Evolutionary conservation across 1,140 invertebrate genomes (phyloP), one percentile per base, ranked within the genome.

Genomic region (Centruroides sculpturatus): DNA sequence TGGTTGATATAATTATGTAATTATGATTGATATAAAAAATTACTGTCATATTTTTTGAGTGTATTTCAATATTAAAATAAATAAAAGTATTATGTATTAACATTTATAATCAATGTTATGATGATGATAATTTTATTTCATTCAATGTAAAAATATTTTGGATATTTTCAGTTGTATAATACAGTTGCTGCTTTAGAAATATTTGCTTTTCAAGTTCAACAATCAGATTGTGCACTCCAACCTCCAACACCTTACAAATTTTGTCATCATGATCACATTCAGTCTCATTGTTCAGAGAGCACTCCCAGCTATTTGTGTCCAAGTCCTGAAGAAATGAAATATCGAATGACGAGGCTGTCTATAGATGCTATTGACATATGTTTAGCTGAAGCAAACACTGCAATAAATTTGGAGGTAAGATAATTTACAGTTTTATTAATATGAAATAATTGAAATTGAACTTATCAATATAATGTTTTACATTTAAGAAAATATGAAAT

Each of bases 361-460:
- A 78, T 99, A 35, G 95, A 99, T 76, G 83, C 86, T 0, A 77
- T 98, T 5, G 91, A 96, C 75, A 76, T 98, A 5, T 91, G 90
- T 75, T 72, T 98, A 5, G 85, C 93, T 47, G 94, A 98, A 74
- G 81, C 80, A 35, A 88, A 88, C 13, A 89, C 88, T 8, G 87
- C 87, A 0, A 75, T 94, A 35, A 87, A 93, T 72, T 70, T 94
- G 0, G 90, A 89, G 85, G 83, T 88, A 71, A 8, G 41, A 41
- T 1, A 6, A 41, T 41, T 23, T 23, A 23, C 23, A 23, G 23
- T 23, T 23, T 23, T 23, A 23, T 23, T 23, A 23, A 23, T 23
- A 23, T 23, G 23, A 23, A 23, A 23, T 23, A 23, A 23, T 23
- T 23, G 23, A 23, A 23, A 23, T 23, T 23, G 23, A 23, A 23